Percentiles rank a stretch among this genome's conserved stretches.
Conservation (phyloP, 1,140 invertebrate genomes). For the Drosophila serrata region DNA sequence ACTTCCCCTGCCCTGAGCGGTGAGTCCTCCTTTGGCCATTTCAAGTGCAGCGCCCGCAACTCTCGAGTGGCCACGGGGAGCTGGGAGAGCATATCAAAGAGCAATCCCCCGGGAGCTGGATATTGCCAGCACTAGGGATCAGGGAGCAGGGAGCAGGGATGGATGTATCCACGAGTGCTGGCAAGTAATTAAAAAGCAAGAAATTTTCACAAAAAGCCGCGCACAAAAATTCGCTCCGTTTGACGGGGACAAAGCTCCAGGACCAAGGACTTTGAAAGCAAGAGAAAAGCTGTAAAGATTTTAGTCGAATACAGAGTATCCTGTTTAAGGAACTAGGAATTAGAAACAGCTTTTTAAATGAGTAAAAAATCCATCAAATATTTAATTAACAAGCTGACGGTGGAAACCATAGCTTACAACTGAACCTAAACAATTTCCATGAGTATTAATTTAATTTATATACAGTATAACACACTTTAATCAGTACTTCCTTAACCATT, state of each 20-base stretch:
- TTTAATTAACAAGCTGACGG: not conserved
- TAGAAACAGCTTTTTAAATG: not conserved
- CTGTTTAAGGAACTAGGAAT: not conserved
- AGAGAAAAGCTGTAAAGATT: not conserved
- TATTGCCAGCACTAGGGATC: constrained; percentile 42
- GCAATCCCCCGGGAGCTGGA: constrained; percentile 14
- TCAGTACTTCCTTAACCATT: not conserved
- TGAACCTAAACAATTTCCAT: no score
- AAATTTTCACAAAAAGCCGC: constrained; percentile 69
- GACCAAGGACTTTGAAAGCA: constrained; percentile 25
- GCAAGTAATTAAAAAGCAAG: constrained; percentile 79
- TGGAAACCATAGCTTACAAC: no score
- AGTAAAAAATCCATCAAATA: no score
- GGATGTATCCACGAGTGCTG: constrained; percentile 57
- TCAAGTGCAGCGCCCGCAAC: constrained; percentile 65
- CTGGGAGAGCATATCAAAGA: constrained; percentile 67
- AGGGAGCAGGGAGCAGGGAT: constrained; percentile 15
- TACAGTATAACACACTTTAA: not conserved
- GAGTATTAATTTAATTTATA: no score
- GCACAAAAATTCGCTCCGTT: constrained; percentile 65
- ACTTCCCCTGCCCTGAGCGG: constrained; percentile 9
- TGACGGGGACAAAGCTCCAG: constrained; percentile 57
- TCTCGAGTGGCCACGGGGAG: constrained; percentile 59
- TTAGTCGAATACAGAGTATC: not conserved
- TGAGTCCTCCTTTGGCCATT: constrained; percentile 45